Conservation (phyloP, 2,888 invertebrate species). For the Pachymerium ferrugineum region DNA sequence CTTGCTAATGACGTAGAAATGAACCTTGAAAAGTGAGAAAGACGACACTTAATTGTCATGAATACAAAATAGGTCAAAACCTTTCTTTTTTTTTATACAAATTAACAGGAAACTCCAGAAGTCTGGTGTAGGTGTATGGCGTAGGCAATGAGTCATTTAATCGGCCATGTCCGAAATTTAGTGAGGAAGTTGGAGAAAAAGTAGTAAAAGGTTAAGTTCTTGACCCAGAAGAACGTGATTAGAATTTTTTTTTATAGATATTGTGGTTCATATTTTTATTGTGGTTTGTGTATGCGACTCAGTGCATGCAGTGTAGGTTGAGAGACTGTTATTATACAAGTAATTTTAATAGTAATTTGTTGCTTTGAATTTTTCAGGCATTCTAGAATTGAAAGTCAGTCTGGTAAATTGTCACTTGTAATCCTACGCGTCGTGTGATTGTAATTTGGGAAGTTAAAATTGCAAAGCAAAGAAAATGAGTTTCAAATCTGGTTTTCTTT, state of each 20-base stretch:
- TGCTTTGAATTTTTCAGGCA: too few relatives aligned
- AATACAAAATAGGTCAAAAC: background rate
- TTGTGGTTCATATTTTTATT: too few relatives aligned
- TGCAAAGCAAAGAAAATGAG: background rate
- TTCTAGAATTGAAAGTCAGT: too few relatives aligned
- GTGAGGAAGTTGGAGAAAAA: background rate
- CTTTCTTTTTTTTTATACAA: background rate
- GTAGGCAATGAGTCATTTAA: background rate
- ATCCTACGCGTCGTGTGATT: too few relatives aligned
- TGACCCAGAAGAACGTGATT: background rate
- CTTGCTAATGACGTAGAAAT: too few relatives aligned
- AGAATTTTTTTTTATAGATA: too few relatives aligned
- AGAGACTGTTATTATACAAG: too few relatives aligned
- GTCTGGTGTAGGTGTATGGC: background rate
- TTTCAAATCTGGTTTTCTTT: background rate
- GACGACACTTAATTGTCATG: background rate
- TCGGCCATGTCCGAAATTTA: constrained; percentile 13
- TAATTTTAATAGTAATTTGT: too few relatives aligned
- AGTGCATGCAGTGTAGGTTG: too few relatives aligned
- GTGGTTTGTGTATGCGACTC: too few relatives aligned
- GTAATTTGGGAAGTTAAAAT: background rate
- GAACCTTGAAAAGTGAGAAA: background rate
- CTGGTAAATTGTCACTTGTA: too few relatives aligned
- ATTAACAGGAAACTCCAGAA: background rate
- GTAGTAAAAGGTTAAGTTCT: constrained; percentile 5